A percentile compares a stretch with the other conserved stretches of the same genome.
Conservation (phyloP, 1,140 invertebrate genomes). For the Pseudomyrmex concolor region DNA sequence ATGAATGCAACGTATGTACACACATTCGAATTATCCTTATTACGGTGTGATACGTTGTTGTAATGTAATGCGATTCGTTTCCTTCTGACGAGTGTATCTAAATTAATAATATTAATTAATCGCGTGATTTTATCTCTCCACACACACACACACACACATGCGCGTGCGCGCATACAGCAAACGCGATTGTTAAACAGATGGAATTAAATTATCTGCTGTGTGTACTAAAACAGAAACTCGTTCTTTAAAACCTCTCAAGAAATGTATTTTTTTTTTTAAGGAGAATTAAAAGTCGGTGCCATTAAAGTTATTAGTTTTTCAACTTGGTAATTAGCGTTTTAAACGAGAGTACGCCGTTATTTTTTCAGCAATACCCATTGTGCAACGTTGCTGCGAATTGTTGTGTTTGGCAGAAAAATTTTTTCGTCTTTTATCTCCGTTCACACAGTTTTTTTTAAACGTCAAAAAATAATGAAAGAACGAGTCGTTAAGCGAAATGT, state of each 20-base stretch:
- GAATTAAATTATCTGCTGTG: too few species aligned
- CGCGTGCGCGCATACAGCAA: neutral
- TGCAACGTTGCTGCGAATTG: too few species aligned
- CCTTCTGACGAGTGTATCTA: neutral
- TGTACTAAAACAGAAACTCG: neutral
- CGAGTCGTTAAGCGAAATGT: neutral
- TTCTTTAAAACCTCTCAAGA: too few species aligned
- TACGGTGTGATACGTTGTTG: slow-evolving; percentile 32
- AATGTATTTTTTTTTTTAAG: too few species aligned
- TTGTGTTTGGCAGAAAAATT: neutral
- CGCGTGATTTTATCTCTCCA: neutral
- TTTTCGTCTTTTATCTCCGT: neutral
- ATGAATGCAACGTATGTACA: slow-evolving; percentile 19
- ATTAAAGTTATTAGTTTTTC: too few species aligned
- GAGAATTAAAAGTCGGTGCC: too few species aligned
- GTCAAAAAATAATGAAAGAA: neutral
- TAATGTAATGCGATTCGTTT: slow-evolving; percentile 12
- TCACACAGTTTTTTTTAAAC: neutral
- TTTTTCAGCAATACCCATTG: too few species aligned
- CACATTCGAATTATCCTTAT: slow-evolving; percentile 49
- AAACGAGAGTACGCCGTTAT: too few species aligned
- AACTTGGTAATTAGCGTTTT: too few species aligned
- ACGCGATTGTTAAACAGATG: too few species aligned
- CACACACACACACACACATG: neutral
- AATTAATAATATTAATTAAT: slow-evolving; percentile 17